phyloP scores from a whole-genome alignment of 53 echinoderm and acorn worm species.

The Temnopleurus reevesii region DNA sequence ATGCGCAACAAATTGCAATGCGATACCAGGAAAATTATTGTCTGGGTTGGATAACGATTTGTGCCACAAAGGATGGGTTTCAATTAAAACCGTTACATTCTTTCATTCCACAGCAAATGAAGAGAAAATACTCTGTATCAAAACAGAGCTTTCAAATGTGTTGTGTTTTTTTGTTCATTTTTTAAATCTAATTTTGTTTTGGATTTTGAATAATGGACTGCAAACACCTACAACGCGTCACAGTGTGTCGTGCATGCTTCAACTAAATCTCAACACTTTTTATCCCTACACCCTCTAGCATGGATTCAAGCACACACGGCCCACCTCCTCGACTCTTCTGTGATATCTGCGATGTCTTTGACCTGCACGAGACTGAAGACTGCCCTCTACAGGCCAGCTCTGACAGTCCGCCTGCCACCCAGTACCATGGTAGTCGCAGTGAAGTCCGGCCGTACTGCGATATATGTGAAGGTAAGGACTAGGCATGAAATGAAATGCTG shows the following conservation, averaged over 20 bases:
- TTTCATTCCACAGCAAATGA: no score
- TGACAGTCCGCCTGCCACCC: conserved; percentile 89
- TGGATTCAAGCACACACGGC: conserved; percentile 71
- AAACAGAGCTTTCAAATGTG: no score
- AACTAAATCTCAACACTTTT: background rate
- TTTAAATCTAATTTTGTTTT: no score
- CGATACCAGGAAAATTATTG: no score
- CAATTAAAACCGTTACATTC: no score
- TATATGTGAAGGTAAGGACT: conserved; percentile 89
- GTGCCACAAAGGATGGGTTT: no score
- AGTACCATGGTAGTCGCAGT: conserved; percentile 82
- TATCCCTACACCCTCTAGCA: conserved; percentile 49
- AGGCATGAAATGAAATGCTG: background rate
- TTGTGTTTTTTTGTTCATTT: no score
- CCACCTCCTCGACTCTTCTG: conserved; percentile 97
- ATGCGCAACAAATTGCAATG: no score
- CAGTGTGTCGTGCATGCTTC: conserved; percentile 28
- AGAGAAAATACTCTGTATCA: no score
- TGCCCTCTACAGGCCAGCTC: conserved; percentile 99
- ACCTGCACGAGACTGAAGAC: conserved; percentile 99
- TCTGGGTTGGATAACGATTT: no score
- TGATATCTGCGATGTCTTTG: conserved; percentile 99
- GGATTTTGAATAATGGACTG: no score
- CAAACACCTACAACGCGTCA: background rate
- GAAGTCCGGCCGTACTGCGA: conserved; percentile 93